phyloP scores from a whole-genome alignment of 1,140 invertebrate genomes.

The Drosophila aff. region DNA sequence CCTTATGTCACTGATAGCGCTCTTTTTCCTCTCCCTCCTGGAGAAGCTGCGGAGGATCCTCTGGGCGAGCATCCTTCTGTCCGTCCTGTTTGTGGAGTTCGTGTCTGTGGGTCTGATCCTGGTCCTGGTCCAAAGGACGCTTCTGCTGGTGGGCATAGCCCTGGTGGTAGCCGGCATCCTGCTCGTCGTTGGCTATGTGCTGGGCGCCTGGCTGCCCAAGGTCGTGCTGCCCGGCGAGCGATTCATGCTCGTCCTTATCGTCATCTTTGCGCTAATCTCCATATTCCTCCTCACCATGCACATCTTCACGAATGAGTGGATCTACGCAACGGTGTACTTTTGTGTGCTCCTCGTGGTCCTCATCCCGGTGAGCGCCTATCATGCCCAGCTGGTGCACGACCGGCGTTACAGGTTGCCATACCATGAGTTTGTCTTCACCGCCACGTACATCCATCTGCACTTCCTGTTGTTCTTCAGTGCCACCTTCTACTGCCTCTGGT shows the following conservation, averaged over 20 bases:
- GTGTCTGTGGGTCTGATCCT: slow-evolving; percentile 9
- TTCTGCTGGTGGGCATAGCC: not conserved
- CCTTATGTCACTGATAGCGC: not conserved
- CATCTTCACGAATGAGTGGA: not conserved
- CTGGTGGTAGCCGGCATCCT: not conserved
- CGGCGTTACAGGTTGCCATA: slow-evolving; percentile 14
- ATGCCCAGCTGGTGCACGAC: slow-evolving; percentile 36
- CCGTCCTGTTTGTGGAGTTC: slow-evolving; percentile 18
- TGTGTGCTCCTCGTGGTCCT: not conserved
- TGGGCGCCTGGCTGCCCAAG: slow-evolving; percentile 31
- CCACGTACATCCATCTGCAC: slow-evolving; percentile 25
- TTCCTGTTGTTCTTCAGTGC: slow-evolving; percentile 34
- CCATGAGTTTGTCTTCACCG: slow-evolving; percentile 25
- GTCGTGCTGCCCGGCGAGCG: slow-evolving; percentile 37
- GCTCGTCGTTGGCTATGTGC: slow-evolving; percentile 7
- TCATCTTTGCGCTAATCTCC: not conserved
- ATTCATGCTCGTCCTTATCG: not conserved
- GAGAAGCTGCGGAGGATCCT: not conserved
- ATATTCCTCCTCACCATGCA: slow-evolving; percentile 15
- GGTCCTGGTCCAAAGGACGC: not conserved
- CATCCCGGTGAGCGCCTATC: slow-evolving; percentile 14
- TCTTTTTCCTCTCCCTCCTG: slow-evolving; percentile 15
- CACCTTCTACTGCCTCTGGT: slow-evolving; percentile 19
- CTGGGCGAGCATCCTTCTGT: slow-evolving; percentile 10
- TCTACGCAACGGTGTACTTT: slow-evolving; percentile 24